Conservation (phyloP, 2,888 invertebrate genomes). For the Catocala fraxini region DNA sequence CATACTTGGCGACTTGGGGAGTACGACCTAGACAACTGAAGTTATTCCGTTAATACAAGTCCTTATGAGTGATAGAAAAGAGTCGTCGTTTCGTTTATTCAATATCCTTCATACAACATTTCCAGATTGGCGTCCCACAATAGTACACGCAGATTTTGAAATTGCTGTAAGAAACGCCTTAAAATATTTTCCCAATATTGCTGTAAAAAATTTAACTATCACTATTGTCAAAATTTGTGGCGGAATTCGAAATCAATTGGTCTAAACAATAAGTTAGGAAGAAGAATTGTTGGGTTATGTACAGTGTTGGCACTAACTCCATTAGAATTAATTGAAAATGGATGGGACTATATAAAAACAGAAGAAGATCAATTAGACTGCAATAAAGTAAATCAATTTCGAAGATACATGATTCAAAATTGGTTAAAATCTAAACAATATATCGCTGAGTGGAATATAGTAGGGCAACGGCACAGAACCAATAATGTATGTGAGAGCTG, state of each 20-base stretch:
- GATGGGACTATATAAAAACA: conserved; percentile 3
- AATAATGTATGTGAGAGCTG: conserved; percentile 4
- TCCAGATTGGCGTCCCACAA: not conserved
- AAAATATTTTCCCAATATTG: conserved; percentile 2
- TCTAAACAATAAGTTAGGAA: conserved; percentile 4
- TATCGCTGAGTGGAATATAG: not conserved
- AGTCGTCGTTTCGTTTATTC: not conserved
- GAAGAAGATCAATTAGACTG: conserved; percentile 2
- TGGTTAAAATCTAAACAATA: too few relatives aligned
- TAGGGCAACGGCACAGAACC: conserved; percentile 9
- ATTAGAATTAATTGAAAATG: too few relatives aligned
- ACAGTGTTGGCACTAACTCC: conserved; percentile 5
- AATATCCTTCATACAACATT: not conserved
- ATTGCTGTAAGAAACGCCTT: not conserved
- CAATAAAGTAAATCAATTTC: conserved; percentile 4
- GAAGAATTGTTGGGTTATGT: conserved; percentile 6
- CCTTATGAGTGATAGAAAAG: conserved; percentile 2
- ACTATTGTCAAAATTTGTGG: conserved; percentile 7
- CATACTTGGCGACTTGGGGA: too few relatives aligned
- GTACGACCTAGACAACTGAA: too few relatives aligned
- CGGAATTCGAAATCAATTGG: conserved; percentile 3
- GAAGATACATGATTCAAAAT: not conserved
- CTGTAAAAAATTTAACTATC: not conserved
- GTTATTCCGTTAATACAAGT: too few relatives aligned
- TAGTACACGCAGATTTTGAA: not conserved